phyloP scores from a whole-genome alignment of 2,113 vertebrate genomes.

The Fukomys damarensis region DNA sequence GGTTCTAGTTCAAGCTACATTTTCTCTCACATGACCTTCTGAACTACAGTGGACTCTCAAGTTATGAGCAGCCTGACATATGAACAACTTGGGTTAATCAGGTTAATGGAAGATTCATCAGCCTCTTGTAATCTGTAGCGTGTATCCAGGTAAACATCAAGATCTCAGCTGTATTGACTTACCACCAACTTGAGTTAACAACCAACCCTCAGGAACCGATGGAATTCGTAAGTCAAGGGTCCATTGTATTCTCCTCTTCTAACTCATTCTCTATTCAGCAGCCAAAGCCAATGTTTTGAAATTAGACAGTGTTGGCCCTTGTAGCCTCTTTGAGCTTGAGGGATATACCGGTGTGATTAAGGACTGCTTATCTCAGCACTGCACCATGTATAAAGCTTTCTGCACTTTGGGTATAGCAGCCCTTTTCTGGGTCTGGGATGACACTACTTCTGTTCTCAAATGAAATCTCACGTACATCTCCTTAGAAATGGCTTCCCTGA shows the following conservation, averaged over 20 bases:
- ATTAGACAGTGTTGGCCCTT: background rate
- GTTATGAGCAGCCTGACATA: no score
- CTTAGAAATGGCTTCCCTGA: background rate
- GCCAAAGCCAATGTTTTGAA: background rate
- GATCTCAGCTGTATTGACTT: no score
- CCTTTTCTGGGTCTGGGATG: background rate
- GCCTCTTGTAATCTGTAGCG: no score
- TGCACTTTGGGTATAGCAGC: background rate
- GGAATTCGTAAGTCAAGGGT: no score
- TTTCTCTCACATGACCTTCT: background rate
- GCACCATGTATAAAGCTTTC: background rate
- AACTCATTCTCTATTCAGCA: background rate
- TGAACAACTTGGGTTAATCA: no score
- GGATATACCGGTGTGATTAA: background rate
- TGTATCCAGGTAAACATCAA: no score
- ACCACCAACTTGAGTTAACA: no score
- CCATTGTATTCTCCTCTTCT: background rate
- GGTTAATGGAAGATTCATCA: no score
- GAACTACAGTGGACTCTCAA: background rate
- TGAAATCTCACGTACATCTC: background rate
- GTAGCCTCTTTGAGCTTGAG: background rate
- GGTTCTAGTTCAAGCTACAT: background rate
- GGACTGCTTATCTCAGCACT: background rate
- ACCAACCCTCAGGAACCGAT: no score
- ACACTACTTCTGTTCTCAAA: background rate